Percentiles rank a stretch among this genome's conserved stretches.
phyloP scores from a whole-genome alignment of 2,113 vertebrate species.

The Salvelinus fontinalis region DNA sequence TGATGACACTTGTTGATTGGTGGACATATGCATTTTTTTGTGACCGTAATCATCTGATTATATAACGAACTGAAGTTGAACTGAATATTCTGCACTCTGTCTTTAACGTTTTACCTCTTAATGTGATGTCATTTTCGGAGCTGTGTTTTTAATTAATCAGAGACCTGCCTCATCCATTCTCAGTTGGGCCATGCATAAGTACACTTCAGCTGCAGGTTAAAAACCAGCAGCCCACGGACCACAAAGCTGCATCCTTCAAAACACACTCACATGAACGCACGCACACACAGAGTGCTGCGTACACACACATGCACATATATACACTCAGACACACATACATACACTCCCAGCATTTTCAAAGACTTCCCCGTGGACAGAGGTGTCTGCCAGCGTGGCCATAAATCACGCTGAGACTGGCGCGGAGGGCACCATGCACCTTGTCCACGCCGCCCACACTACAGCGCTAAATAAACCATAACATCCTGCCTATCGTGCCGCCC shows the following conservation, averaged over 20 bases:
- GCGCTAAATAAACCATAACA: slow-evolving; percentile 87
- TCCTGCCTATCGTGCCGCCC: slow-evolving; percentile 81
- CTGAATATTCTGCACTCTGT: too few relatives aligned
- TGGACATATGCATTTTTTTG: neutral
- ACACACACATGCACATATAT: slow-evolving; percentile 1
- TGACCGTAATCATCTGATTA: too few relatives aligned
- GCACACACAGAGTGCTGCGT: slow-evolving; percentile 4
- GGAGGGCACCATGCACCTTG: slow-evolving; percentile 85
- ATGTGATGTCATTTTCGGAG: neutral
- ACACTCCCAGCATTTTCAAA: slow-evolving; percentile 68
- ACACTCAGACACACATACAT: slow-evolving; percentile 13
- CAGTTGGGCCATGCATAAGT: slow-evolving; percentile 41
- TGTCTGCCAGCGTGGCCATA: slow-evolving; percentile 79
- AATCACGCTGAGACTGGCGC: slow-evolving; percentile 77
- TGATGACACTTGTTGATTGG: neutral
- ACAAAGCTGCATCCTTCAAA: neutral
- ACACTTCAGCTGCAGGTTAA: slow-evolving; percentile 56
- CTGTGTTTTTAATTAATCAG: slow-evolving; percentile 44
- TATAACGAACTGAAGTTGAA: too few relatives aligned
- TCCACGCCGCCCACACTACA: slow-evolving; percentile 77
- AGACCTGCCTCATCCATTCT: slow-evolving; percentile 39
- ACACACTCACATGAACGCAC: slow-evolving; percentile 10
- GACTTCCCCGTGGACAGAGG: slow-evolving; percentile 79
- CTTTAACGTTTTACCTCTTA: neutral
- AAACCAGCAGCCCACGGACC: slow-evolving; percentile 32